Evolutionary conservation across 2,113 vertebrate species (phyloP), one percentile per base, ranked within the genome.

Genomic region (Falcunculus frontatus): DNA sequence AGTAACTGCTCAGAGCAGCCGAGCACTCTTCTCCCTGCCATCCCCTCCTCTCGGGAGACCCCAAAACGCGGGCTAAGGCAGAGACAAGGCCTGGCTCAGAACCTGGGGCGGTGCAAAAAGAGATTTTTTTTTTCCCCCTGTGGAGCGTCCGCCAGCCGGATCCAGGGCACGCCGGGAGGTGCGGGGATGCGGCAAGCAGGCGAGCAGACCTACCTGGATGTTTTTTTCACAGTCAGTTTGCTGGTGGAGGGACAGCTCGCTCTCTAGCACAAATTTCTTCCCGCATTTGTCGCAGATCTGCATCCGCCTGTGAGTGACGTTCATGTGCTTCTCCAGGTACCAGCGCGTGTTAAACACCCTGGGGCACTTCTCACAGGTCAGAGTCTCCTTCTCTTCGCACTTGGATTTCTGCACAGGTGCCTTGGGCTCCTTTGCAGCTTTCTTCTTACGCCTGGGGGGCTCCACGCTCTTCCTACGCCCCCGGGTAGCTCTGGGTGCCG

Each of bases 241-340:
- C 98, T 99, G 99, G 97, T 99, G 99, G 93, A 99, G 98, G 91
- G 99, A 99, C 98, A 99, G 98, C 98, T 99, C 99, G 84, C 99
- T 99, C 98, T 99, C 99, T 96, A 99, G 98, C 92, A 99, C 99
- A 97, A 99, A 99, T 97, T 99, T 99, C 98, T 99, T 99, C 88
- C 99, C 99, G 60, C 99, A 99, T 89, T 99, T 99, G 98, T 99
- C 99, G 93, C 99, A 99, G 97, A 99, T 99, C 98, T 99, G 99
- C 99, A 99, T 99, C 83, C 99, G 98, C 92, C 99, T 98, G 97
- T 99, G 99, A 17, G 99, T 99, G 93, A 99, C 99, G 94, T 99
- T 99, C 99, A 99, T 99, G 98, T 99, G 99, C 98, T 99, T 99
- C 98, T 99, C 99, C 98, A 99, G 98, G 98, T 99, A 99, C 99